These are phyloP conservation scores for Tragopan temminckii DNA, from an alignment of 2,797 vertebrate species.

Conservation along the genomic window DNA sequence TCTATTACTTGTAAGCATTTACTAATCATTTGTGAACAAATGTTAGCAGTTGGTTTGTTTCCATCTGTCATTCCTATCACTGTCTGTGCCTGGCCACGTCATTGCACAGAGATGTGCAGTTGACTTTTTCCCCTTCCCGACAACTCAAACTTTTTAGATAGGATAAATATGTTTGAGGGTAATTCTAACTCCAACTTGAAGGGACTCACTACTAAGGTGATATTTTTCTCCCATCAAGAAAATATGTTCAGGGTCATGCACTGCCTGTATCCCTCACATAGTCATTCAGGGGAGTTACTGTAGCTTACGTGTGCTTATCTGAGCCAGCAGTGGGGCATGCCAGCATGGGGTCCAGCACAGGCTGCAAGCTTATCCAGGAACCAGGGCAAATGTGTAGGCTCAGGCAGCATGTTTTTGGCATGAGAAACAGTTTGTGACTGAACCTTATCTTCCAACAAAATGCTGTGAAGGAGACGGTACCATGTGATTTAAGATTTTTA, in stretches of 20 bases:
- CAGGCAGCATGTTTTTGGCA: background rate
- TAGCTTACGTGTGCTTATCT: background rate
- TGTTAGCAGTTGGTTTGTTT: slow-evolving; percentile 53
- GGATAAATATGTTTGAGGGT: background rate
- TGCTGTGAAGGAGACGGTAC: background rate
- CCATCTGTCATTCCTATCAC: slow-evolving; percentile 40
- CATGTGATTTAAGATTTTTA: slow-evolving; percentile 11
- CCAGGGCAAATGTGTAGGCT: background rate
- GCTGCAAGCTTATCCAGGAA: background rate
- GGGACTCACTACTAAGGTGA: background rate
- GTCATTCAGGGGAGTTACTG: background rate
- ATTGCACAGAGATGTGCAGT: background rate
- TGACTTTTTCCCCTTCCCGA: slow-evolving; percentile 13
- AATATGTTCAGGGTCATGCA: background rate
- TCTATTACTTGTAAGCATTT: slow-evolving; percentile 57
- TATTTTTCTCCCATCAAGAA: background rate
- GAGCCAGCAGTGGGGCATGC: background rate
- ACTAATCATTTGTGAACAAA: slow-evolving; percentile 63
- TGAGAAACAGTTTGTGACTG: background rate
- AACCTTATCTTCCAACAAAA: background rate
- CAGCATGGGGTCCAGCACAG: background rate
- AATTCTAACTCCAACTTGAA: background rate
- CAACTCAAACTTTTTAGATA: background rate
- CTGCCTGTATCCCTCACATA: background rate
- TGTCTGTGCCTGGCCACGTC: slow-evolving; percentile 17